Evolutionary conservation across 2,888 invertebrate species (phyloP), one percentile per base, ranked within the genome.

Genomic region (Eupsilia transversa): DNA sequence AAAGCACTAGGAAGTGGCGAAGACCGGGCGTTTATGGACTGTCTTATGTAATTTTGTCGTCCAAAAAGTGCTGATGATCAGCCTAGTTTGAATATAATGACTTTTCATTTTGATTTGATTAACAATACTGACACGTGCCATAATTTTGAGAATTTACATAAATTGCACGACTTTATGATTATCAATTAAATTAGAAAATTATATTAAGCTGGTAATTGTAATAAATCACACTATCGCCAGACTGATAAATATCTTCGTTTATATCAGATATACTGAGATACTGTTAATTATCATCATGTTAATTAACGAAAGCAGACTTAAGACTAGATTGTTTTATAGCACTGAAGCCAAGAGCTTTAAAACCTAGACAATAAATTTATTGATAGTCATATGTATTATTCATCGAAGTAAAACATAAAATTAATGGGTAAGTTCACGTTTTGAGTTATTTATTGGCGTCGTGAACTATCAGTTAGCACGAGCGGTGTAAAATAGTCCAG

Each of bases 391-490:
- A 60, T 63, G 69, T 35, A 69, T 80, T 72, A 80, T 76, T 59
- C 72, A 61, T 38, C 7, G 67, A 30, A 68, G 63, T 68, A 75
- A 64, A 49, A 56, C 61, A 69, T 72, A 49, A 69, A 69, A 70
- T 67, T 56, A 74, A 74, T 82, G 54, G 56, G 56, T 30, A 52
- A 38, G 60, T 74, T 46, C 70, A 61, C 17, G 54, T 75, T 82
- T 79, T 75, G 79, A 79, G 83, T 82, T 79, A 61, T 84, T 82
- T 85, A 85, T 75, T 60, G 5, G 35, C 41, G 35, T 66, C 71
- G 79, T 73, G 85, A 74, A 81, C 77, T 69, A 81, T 72, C 65
- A 61, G 60, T 65, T 71, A 69, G 46, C 57, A 23, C 35, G n/a
- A 71, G 46, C 56, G 60, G 14, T 69, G 70, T 80, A 71, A 75